Percentiles rank a stretch among this genome's conserved stretches.
phyloP scores from a whole-genome alignment of 2,797 vertebrate genomes.

The Enteromius argenteus region DNA sequence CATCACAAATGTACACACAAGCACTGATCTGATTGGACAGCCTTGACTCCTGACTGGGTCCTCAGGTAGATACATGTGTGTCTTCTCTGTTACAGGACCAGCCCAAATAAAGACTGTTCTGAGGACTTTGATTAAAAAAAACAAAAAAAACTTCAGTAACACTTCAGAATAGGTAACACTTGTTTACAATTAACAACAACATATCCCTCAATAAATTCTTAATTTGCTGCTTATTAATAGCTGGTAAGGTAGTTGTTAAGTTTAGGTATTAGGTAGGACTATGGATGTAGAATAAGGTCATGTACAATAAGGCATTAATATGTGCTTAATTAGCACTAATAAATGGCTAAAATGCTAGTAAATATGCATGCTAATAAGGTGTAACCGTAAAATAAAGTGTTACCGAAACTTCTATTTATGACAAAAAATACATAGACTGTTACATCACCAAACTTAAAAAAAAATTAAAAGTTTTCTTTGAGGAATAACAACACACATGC shows the following conservation, averaged over 20 bases:
- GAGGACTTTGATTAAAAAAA: background rate
- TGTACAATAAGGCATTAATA: too few species aligned
- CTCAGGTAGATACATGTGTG: background rate
- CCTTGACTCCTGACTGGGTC: background rate
- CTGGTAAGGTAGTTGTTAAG: too few species aligned
- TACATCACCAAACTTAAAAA: background rate
- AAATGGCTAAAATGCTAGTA: too few species aligned
- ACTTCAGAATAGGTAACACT: too few species aligned
- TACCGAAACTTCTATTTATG: background rate
- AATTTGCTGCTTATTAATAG: too few species aligned
- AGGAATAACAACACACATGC: background rate
- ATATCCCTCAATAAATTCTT: too few species aligned
- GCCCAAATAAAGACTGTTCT: background rate
- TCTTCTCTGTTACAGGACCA: background rate
- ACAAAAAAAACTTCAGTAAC: background rate
- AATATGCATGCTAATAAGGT: too few species aligned
- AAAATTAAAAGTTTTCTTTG: background rate
- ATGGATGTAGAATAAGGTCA: too few species aligned
- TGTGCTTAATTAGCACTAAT: too few species aligned
- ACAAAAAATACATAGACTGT: background rate
- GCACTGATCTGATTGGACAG: background rate
- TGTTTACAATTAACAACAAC: too few species aligned
- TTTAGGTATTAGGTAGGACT: too few species aligned
- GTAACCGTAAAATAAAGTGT: too few species aligned
- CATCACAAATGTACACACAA: background rate